Percentiles rank a stretch among this genome's conserved stretches.
These are phyloP conservation scores for Etheostoma nigrum DNA, from an alignment of 2,797 vertebrate species.

Conservation along the genomic window DNA sequence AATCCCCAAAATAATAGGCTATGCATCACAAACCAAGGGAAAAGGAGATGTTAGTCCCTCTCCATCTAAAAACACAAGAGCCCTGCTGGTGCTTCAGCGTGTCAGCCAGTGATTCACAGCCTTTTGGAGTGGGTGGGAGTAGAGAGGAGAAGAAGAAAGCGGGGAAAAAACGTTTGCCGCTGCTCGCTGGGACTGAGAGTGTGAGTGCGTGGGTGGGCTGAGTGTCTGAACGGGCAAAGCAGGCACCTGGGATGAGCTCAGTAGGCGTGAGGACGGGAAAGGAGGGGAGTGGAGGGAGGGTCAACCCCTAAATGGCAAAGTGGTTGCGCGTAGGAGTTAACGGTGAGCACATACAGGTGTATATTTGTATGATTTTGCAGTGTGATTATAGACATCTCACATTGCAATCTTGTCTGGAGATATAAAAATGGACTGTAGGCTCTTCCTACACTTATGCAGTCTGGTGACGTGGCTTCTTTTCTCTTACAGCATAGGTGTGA, in stretches of 20 bases:
- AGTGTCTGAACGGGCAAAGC: conserved; percentile 79
- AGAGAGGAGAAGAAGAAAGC: conserved; percentile 72
- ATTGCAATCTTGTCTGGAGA: conserved; percentile 17
- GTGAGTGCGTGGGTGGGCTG: conserved; percentile 82
- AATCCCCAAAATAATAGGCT: conserved; percentile 43
- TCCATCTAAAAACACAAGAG: conserved; percentile 60
- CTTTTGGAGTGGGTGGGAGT: conserved; percentile 82
- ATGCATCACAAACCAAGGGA: conserved; percentile 50
- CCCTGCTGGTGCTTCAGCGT: conserved; percentile 62
- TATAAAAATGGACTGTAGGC: conserved; percentile 13
- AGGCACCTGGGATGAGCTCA: conserved; percentile 82
- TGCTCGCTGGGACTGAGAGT: conserved; percentile 72
- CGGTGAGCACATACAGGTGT: conserved; percentile 19
- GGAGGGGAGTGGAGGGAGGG: conserved; percentile 30
- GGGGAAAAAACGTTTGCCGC: conserved; percentile 60
- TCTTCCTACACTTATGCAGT: conserved; percentile 5
- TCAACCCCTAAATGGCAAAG: conserved; percentile 69
- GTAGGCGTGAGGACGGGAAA: conserved; percentile 65
- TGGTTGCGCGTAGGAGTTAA: conserved; percentile 66
- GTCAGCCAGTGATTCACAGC: conserved; percentile 82
- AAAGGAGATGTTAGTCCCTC: conserved; percentile 48
- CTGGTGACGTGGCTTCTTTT: conserved; percentile 13
- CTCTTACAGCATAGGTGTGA: conserved; percentile 48
- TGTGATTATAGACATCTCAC: conserved; percentile 32
- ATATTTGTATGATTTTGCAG: conserved; percentile 13